phyloP scores from a whole-genome alignment of 2,113 vertebrate genomes.

The Aix galericulata region DNA sequence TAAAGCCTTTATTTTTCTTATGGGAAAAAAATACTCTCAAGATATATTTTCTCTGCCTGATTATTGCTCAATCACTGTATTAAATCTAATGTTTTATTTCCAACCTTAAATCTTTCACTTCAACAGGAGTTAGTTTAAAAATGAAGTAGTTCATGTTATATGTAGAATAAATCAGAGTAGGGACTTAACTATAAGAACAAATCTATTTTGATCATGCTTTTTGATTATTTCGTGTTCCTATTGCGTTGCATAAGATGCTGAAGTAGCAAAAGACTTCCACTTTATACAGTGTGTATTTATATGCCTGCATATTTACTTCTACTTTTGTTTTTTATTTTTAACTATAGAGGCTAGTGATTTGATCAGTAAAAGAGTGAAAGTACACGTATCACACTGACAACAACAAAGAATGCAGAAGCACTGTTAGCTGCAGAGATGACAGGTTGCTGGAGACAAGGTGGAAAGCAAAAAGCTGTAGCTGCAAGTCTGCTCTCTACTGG shows the following conservation, averaged over 20 bases:
- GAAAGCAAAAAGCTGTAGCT: conserved; percentile 56
- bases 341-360: background rate
- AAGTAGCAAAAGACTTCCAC: background rate
- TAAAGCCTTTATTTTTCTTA: background rate
- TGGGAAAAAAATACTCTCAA: background rate
- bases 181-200: background rate
- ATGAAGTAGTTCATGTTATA: background rate
- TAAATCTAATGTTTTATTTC: background rate
- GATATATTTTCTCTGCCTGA: background rate
- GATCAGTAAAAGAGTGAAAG: conserved; percentile 52
- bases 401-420: conserved; percentile 75
- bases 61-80: background rate
- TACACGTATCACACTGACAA: conserved; percentile 70
- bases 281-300: background rate
- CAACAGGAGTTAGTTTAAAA: background rate
- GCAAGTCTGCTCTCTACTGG: conserved; percentile 61
- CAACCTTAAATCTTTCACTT: background rate
- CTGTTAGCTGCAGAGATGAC: conserved; percentile 50
- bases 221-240: conserved; percentile 8
- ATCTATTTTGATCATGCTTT: background rate
- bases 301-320: background rate
- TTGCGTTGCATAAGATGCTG: background rate
- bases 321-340: background rate
- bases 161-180: background rate
- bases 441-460: conserved; percentile 36